Evolutionary conservation across 2,113 vertebrate genomes (phyloP), one percentile per base, ranked within the genome.

Genomic region (Lontra canadensis): DNA sequence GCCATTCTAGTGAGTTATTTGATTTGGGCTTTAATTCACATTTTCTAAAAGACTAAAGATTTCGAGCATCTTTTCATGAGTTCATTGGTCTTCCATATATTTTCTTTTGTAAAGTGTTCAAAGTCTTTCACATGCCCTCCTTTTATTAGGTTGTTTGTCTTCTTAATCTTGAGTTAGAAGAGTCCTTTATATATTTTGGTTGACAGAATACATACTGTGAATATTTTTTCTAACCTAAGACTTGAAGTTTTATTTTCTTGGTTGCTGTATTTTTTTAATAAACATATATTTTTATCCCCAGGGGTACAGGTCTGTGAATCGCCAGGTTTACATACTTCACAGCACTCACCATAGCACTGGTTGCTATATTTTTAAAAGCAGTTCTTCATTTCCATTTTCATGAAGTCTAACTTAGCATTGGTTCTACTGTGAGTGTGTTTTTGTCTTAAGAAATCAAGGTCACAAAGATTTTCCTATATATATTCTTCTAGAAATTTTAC

Each of bases 121-220:
- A 93, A 65, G 17, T 84, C 18, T 90, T 97, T 90, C 67, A 21
- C 6, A 73, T 31, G 2, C 3, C 31, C 18, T 21, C 17, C 5
- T 78, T 94, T 96, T 91, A 81, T 85, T 96, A 52, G n/a, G 14
- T 86, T 83, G 20, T 11, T 63, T 78, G 9, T 49, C 42, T 76
- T 93, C 44, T 84, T 90, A 83, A 57, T 89, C 88, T 83, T 91
- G 69, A 96, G n/a, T 93, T 91, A 71, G 63, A n/a, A 94, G 71
- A 49, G 23, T 88, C 47, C 23, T 93, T 96, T 88, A 44, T 67
- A 83, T 84, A 83, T 57, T 93, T 73, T 88, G 52, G 20, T 73
- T 82, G 4, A 25, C 2, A 67, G 34, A 87, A 36, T 59, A 76
- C 31, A 13, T 74, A 49, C 63, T 59, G 11, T 55, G 44, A 57